A percentile compares a stretch with the other conserved stretches of the same genome.
Conservation (phyloP, 2,888 invertebrate species). For the Amphiduros pacificus region DNA sequence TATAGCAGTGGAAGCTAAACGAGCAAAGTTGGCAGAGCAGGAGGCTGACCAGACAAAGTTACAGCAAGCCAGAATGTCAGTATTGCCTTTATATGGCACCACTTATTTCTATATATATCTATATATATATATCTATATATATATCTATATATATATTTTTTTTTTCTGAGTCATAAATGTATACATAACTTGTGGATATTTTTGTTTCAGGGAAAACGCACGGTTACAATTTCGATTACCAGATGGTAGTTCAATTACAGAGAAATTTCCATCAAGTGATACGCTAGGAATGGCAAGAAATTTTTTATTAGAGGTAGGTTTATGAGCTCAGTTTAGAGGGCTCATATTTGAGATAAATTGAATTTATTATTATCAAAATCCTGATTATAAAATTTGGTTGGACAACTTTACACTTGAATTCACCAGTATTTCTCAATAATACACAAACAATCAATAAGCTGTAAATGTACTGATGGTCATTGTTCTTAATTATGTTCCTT, state of each 20-base stretch:
- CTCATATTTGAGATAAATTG: too few species aligned
- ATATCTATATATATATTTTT: background rate
- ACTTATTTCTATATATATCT: conserved; percentile 1
- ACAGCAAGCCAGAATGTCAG: background rate
- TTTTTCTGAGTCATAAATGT: background rate
- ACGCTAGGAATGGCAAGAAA: conserved; percentile 66
- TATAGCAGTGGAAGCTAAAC: background rate
- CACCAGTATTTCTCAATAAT: too few species aligned
- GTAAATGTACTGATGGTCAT: too few species aligned
- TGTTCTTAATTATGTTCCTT: too few species aligned
- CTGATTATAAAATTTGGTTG: too few species aligned
- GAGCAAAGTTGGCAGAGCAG: background rate
- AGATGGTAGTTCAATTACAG: conserved; percentile 75
- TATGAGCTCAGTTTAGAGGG: too few species aligned
- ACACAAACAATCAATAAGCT: too few species aligned
- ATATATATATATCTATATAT: background rate
- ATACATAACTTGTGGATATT: background rate
- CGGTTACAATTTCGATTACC: conserved; percentile 86
- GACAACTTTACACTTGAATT: too few species aligned
- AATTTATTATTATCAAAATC: too few species aligned
- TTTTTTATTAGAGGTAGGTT: conserved; percentile 36
- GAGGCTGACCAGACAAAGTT: too few species aligned
- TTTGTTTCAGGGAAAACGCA: conserved; percentile 62
- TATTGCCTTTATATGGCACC: too few species aligned
- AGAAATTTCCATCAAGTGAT: conserved; percentile 72